Base-by-base conservation (phyloP, 2,113 vertebrate genomes). In the Peromyscus leucopus region DNA sequence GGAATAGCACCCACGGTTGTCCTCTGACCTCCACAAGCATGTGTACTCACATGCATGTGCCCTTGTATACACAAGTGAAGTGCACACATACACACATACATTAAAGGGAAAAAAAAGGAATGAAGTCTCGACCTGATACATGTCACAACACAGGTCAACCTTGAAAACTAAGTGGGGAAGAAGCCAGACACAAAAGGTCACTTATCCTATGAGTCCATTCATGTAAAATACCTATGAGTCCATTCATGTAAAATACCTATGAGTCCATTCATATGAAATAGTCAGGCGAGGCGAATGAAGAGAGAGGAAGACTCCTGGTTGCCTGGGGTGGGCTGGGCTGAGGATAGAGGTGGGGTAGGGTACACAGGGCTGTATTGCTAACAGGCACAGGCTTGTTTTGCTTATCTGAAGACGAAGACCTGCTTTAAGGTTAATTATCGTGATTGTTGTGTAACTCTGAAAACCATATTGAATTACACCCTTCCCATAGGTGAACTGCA, bases 161-260 rank as follows among this genome's bases (percentile, higher is more conserved):
- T 39, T 75, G 76, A 93, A 74, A 80, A 28, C 17, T 10, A 11
- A 87, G 21, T 5, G 7, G 82, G 31, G 67, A 24, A 85, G 79
- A 42, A 74, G 61, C n/a, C 61, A 46, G n/a, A 57, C 22, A 59
- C 71, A 9, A 13, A 51, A 61, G 0, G 22, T 28, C 39, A 28
- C 2, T 1, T 13, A 0, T 1, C 39, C 5, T 3, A 51, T 3
- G 36, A 17, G 26, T 75, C n/a, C n/a, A 1, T 36, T 46, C 7
- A 39, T 0, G 7, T 6, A 86, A 94, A 51, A 15, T 39, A 57
- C 51, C 51, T 51, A 51, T 51, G 51, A 51, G 51, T 51, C 48
- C 39, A 1, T 31, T 65, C 5, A 36, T 0, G 6, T 4, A 84
- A 94, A 46, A 12, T 36, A 57, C 48, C 48, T 6, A 51, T 51